Base-by-base conservation (phyloP, 1,140 invertebrate species). In the Leptopilina boulardi region DNA sequence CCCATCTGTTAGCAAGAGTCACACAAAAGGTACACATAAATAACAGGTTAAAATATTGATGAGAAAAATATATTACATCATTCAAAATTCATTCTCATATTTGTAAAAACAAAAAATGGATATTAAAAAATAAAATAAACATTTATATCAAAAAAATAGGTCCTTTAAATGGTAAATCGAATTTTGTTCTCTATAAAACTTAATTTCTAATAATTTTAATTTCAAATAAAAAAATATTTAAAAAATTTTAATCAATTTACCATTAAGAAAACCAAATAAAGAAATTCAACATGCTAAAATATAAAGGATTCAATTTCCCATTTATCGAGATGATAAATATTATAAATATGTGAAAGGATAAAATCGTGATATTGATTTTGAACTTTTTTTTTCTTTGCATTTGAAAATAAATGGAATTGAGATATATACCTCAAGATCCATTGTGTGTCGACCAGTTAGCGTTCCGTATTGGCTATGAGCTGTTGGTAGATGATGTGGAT, bases 351-450 rank as follows among this genome's bases (percentile, higher is more conserved):
- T 30, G 26, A 30, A 47, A 47, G 44, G 44, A 47, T 59, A 66
- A 23, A 66, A 66, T 66, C 11, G 3, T 41, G 81, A 76, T 82
- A 84, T 73, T 81, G 47, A 51, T 51, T 51, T 38, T 51, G 15
- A 51, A n/a, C 18, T n/a, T n/a, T 18, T 51, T 18, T 18, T 8
- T 51, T 51, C 18, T 51, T n/a, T 44, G 15, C 1, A 44, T 38
- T 38, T 15, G 47, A 73, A 8, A 73, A 73, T 2, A 18, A 73
- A 44, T 44, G 6, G 5, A 38, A 38, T 38, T 38, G 34, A 38
- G 47, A 42, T 66, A 54, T 13, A 59, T 87, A 95, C 94, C 92
- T 95, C 94, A 77, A 95, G 90, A 86, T 95, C 94, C 94, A 95
- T 94, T 74, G 93, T 93, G 93, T 91, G 72, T 93, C 38, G 92